These are phyloP conservation scores for Liodrosophila aerea DNA, from an alignment of 2,888 invertebrate genomes.

Conservation along the genomic window DNA sequence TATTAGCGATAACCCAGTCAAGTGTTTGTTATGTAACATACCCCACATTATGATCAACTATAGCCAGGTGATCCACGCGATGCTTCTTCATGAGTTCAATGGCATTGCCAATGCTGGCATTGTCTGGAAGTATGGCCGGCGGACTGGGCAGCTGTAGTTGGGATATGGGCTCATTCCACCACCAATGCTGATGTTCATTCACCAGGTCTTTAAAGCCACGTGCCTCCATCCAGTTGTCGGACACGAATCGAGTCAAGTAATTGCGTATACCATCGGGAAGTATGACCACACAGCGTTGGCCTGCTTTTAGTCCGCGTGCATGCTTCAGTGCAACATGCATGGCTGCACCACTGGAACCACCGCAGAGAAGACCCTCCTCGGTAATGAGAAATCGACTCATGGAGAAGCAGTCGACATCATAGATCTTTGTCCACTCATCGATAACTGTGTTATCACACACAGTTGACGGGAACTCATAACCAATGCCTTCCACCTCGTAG, in stretches of 20 bases:
- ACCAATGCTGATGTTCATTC: slow-evolving; percentile 85
- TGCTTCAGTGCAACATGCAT: slow-evolving; percentile 89
- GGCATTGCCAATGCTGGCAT: slow-evolving; percentile 87
- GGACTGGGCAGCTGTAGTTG: slow-evolving; percentile 84
- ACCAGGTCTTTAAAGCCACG: slow-evolving; percentile 84
- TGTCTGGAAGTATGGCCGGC: slow-evolving; percentile 82
- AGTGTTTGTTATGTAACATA: slow-evolving; percentile 36
- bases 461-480: slow-evolving; percentile 98
- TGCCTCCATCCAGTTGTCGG: slow-evolving; percentile 97
- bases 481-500: slow-evolving; percentile 96
- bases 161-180: slow-evolving; percentile 89
- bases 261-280: slow-evolving; percentile 98
- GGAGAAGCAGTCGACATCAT: slow-evolving; percentile 90
- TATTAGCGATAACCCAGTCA: too few relatives aligned
- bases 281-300: slow-evolving; percentile 93
- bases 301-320: slow-evolving; percentile 89
- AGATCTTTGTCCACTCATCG: slow-evolving; percentile 94
- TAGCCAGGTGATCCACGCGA: slow-evolving; percentile 87
- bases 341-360: slow-evolving; percentile 96
- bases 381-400: slow-evolving; percentile 94
- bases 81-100: slow-evolving; percentile 87
- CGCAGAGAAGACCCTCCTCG: slow-evolving; percentile 96
- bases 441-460: slow-evolving; percentile 91
- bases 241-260: slow-evolving; percentile 98
- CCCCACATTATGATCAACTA: slow-evolving; percentile 84